Base-by-base conservation (phyloP, 2,888 invertebrate species). In the Nemotelus pantherinus region DNA sequence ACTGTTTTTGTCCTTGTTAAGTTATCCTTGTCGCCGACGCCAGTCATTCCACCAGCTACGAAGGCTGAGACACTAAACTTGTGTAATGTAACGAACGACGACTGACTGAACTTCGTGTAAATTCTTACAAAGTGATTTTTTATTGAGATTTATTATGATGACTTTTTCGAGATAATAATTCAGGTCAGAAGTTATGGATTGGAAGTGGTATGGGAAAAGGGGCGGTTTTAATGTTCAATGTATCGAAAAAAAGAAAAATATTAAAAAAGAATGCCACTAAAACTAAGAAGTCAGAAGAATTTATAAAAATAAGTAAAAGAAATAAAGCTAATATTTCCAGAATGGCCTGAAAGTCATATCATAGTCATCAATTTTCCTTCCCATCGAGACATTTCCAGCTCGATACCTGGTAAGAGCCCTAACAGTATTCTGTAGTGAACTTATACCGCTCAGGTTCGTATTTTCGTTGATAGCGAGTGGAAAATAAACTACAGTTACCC, bases 101-200 rank as follows among this genome's bases (percentile, higher is more conserved):
- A 9, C 25, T 39, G 7, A 39, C 43, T 39, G 25, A 64, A 68
- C 71, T 78, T 78, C 76, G 57, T 63, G 65, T 48, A 76, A 76
- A 78, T 78, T 78, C 71, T 39, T 25, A 57, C 64, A 78, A 76
- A 78, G 78, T 78, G 78, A 78, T 76, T 76, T 78, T 76, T 78
- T 76, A 78, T 78, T 76, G 71, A 78, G 78, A 78, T 78, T 78
- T 78, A 78, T 78, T 78, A 78, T 76, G 78, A 78, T 78, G 78
- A 78, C 78, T 78, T 63, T 65, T 70, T 64, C 76, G 53, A 78
- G 78, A 78, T 78, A 79, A 77, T 79, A 67, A 77, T 65, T 74
- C 74, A 79, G 68, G 68, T 48, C 53, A 7, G 3, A 50, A 53
- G n/a, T 50, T 50, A 7, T 68, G 39, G 7, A 25, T 25, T 25